Conservation (phyloP, 2,113 vertebrate species). For the human (Homo sapiens) region DNA sequence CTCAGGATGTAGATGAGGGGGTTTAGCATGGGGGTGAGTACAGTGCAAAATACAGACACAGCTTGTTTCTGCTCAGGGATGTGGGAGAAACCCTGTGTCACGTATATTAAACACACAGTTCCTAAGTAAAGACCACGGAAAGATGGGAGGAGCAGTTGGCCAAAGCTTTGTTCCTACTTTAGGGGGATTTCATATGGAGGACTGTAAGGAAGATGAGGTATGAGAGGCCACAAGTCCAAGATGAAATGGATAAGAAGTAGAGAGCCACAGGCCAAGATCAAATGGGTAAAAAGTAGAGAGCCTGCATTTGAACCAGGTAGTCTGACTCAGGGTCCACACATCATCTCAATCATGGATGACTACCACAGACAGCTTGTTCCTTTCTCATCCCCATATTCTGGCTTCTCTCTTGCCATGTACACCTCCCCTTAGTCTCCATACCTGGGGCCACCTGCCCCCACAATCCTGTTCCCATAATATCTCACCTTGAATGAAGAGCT, state of each 20-base stretch:
- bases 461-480: not conserved
- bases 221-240: constrained; percentile 44
- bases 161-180: constrained; percentile 40
- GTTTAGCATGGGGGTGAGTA: not conserved
- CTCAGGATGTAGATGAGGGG: constrained; percentile 59
- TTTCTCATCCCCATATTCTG: too few relatives aligned
- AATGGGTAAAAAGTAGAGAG: not conserved
- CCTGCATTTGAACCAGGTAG: not conserved
- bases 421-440: fast-evolving
- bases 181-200: constrained; percentile 35
- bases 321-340: not conserved
- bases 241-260: not conserved
- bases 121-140: constrained; percentile 50
- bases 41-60: not conserved
- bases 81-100: constrained; percentile 3
- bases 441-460: not conserved
- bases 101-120: constrained; percentile 15
- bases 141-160: constrained; percentile 58
- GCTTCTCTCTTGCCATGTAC: not conserved
- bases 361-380: not conserved
- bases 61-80: constrained; percentile 18
- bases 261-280: not conserved
- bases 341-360: not conserved
- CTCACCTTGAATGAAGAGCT: not conserved
- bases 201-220: constrained; percentile 47